Evolutionary conservation across 2,113 vertebrate species (phyloP), one percentile per base, ranked within the genome.

Genomic region (Sturnira hondurensis): DNA sequence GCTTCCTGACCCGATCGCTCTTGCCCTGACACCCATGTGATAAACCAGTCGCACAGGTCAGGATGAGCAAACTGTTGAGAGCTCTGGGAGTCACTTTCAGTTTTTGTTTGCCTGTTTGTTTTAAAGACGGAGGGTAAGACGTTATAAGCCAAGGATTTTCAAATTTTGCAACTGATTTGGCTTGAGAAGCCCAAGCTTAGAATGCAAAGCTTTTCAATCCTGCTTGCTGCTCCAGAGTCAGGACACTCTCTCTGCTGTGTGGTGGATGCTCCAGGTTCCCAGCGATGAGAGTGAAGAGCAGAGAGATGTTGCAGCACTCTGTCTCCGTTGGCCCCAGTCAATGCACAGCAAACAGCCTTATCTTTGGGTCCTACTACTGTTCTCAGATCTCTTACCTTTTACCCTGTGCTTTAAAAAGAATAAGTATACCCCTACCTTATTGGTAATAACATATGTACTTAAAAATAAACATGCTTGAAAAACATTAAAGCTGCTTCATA

Each of bases 381-480:
- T 68, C 22, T 71, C 45, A 86, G 50, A 74, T 43, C 16, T 31
- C 33, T 68, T 2, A 52, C 17, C 0, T 71, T 36, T 80, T 54
- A 33, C 38, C 26, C 74, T 14, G 31, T 24, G 24, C 19, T 61
- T 77, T 73, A 54, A 91, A 36, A 67, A 24, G 17, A 80, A 47
- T 17, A 5, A 28, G 6, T 38, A 43, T 5, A 38, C 17, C 47
- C 19, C 17, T 71, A 41, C 4, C 13, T 76, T 63, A 50, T 52
- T 36, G 58, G 33, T n/a, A 45, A 33, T 47, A 80, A 61, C 31
- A 84, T 4, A 9, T 2, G 3, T 26, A 68, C 52, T 93, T 70
- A 63, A 91, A 88, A 96, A 86, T 41, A 86, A 88, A 43, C n/a
- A 16, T 24, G 15, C 12, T 85, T n/a, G 4, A 50, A 43, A 95